Percentiles rank a stretch among this genome's conserved stretches.
phyloP scores from a whole-genome alignment of 1,140 invertebrate species.

The Diorhabda sublineata region DNA sequence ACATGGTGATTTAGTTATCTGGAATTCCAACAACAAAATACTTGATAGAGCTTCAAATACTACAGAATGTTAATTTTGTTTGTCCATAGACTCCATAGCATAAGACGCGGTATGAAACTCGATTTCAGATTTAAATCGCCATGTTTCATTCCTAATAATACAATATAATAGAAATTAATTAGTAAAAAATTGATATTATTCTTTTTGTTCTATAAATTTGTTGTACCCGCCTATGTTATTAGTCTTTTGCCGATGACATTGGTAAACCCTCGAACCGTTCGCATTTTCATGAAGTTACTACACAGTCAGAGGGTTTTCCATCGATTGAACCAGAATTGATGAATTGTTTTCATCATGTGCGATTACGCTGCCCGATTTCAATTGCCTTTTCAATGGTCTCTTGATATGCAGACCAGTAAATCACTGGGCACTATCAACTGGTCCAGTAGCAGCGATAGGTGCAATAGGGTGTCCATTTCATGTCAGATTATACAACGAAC shows the following conservation, averaged over 20 bases:
- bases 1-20: too few relatives aligned
- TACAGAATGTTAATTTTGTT: too few relatives aligned
- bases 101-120: too few relatives aligned
- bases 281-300: conserved; percentile 24
- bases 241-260: conserved; percentile 20
- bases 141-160: too few relatives aligned
- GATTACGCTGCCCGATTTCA: conserved; percentile 46
- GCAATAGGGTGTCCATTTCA: conserved; percentile 38
- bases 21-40: too few relatives aligned
- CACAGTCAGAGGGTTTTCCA: not conserved
- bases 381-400: conserved; percentile 47
- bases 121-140: too few relatives aligned
- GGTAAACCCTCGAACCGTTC: conserved; percentile 14
- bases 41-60: too few relatives aligned
- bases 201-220: too few relatives aligned
- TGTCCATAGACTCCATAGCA: too few relatives aligned
- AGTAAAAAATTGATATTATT: too few relatives aligned
- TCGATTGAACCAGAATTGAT: conserved; percentile 37
- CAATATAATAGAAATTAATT: too few relatives aligned
- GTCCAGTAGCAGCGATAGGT: conserved; percentile 38
- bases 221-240: conserved; percentile 6
- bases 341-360: conserved; percentile 48
- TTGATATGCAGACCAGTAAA: conserved; percentile 44
- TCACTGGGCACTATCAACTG: conserved; percentile 43
- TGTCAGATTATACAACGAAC: conserved; percentile 37